A percentile compares a stretch with the other conserved stretches of the same genome.
Evolutionary conservation across 2,797 vertebrate species (phyloP).

Genomic region (Anabacerthia variegaticeps): DNA sequence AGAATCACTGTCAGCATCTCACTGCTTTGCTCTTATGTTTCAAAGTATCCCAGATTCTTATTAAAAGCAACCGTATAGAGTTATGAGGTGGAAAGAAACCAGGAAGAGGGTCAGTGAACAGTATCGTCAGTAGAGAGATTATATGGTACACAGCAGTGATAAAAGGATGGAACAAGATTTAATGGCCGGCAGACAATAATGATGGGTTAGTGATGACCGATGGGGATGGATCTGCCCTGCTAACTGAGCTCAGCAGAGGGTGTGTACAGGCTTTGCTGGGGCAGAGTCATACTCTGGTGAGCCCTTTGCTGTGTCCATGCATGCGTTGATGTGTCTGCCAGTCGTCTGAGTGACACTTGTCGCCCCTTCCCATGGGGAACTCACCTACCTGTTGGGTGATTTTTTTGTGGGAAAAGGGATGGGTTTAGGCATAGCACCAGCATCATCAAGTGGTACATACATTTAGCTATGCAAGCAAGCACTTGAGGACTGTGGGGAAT

Average conservation of each 20-base stretch:
- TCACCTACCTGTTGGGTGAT: neutral
- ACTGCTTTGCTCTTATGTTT: neutral
- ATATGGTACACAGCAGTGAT: neutral
- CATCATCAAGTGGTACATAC: accelerated
- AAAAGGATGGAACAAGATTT: neutral
- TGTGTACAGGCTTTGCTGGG: neutral
- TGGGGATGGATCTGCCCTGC: accelerated
- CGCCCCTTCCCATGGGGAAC: accelerated
- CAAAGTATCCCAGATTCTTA: neutral
- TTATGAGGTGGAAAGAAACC: neutral
- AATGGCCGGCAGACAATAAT: neutral
- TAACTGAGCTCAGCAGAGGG: neutral
- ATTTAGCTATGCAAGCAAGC: neutral
- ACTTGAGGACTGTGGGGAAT: neutral
- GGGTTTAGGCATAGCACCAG: neutral
- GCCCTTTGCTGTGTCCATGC: neutral
- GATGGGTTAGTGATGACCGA: neutral
- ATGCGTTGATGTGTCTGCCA: too few species aligned
- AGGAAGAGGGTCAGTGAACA: neutral
- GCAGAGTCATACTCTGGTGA: neutral
- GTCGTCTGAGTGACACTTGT: accelerated
- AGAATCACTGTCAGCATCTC: neutral
- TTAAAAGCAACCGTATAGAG: neutral
- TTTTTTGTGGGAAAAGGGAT: neutral
- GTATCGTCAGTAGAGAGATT: neutral